Evolutionary conservation across 2,113 vertebrate species (phyloP), one percentile per base, ranked within the genome.

Genomic region (Suricata suricatta): DNA sequence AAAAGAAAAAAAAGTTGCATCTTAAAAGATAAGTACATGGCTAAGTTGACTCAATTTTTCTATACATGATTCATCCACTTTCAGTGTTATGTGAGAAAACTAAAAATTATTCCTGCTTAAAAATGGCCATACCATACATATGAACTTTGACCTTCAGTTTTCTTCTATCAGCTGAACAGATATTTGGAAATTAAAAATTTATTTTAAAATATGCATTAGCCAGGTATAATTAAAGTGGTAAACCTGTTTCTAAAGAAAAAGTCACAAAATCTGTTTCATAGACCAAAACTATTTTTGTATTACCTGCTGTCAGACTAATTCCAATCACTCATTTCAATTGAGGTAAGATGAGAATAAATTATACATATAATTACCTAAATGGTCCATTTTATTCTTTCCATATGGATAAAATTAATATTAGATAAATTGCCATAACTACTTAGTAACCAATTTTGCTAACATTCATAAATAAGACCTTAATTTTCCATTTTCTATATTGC

Each of bases 101-200:
- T 44, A 38, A 57, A 93, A 83, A 44, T 23, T 21, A 83, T 66
- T 91, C 7, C 23, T 27, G 74, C 50, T 88, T 88, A 84, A 95
- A 47, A 60, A 60, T 60, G 57, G 7, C 7, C 9, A 33, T 27
- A 60, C 0, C n/a, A 64, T 33, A 69, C n/a, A 64, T 33, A 69
- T 57, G 25, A 47, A 11, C 38, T 94, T 93, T 88, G 72, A 85
- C 9, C 25, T 96, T 92, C 27, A 76, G 3, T 69, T 96, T 76
- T 12, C 19, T 63, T 2, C 50, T 31, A 50, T 83, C 23, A 60
- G 33, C 82, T 82, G 60, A 29, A 29, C 35, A 94, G 72, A 9
- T 93, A 87, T 95, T 97, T 95, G 8, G 7, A 92, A 2, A 21
- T 90, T 60, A 92, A 86, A 92, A 96, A 66, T 92, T 77, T 86